Conservation (phyloP, 23 tunicate genomes). For the Diplosoma virens region DNA sequence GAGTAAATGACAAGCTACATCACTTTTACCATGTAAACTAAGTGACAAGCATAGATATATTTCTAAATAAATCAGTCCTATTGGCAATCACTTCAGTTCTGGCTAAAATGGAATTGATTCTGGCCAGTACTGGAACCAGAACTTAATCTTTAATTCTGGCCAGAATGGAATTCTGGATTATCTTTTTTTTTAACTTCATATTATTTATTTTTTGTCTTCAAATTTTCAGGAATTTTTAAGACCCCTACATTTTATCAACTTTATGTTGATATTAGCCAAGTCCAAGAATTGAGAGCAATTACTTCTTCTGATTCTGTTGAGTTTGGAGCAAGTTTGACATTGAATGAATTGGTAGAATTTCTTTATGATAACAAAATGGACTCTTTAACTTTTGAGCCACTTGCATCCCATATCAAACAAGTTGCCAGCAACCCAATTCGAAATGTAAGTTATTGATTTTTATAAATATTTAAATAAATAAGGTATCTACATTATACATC, state of each 20-base stretch:
- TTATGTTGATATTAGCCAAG: conserved; percentile 26
- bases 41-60: too few species aligned
- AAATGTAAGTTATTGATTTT: conserved; percentile 54
- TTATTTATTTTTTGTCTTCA: too few species aligned
- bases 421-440: conserved; percentile 64
- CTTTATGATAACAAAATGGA: background rate
- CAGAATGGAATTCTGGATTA: too few species aligned
- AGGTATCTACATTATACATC: too few species aligned
- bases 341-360: conserved; percentile 10
- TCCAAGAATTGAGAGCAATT: conserved; percentile 28
- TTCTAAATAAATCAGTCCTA: too few species aligned
- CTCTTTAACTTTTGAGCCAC: conserved; percentile 40
- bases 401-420: conserved; percentile 57
- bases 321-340: conserved; percentile 54
- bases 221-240: conserved; percentile 15
- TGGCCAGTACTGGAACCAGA: background rate
- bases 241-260: background rate
- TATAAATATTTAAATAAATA: background rate
- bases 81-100: too few species aligned
- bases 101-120: too few species aligned
- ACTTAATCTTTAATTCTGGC: background rate
- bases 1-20: too few species aligned
- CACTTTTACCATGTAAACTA: too few species aligned
- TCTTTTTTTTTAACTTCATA: too few species aligned
- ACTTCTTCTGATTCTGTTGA: background rate